Evolutionary conservation across 2,113 vertebrate species (phyloP).

Genomic region (Ivindomyrus marchei): DNA sequence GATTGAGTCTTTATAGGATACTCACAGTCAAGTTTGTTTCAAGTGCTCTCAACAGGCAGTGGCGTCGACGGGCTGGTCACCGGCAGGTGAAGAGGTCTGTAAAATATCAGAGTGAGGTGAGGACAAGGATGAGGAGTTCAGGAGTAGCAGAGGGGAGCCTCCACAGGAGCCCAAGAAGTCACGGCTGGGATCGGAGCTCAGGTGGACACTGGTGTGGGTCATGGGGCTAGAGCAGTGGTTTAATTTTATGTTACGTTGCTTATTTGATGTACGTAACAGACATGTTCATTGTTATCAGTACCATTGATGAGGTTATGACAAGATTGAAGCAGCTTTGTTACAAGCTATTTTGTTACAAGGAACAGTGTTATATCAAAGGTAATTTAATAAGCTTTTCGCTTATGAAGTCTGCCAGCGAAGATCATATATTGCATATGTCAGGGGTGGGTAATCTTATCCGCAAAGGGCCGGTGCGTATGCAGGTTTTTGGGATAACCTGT

Average conservation of each 20-base stretch:
- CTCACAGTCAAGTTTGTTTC: constrained; percentile 28
- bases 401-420: background rate
- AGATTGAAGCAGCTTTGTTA: background rate
- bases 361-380: background rate
- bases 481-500: too few species aligned
- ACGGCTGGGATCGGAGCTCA: background rate
- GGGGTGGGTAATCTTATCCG: too few species aligned
- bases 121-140: background rate
- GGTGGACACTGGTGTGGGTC: background rate
- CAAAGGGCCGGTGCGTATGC: too few species aligned
- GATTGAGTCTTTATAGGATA: background rate
- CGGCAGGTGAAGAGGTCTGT: background rate
- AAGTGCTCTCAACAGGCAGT: background rate
- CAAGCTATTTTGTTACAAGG: background rate
- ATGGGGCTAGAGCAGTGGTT: background rate
- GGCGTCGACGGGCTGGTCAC: constrained; percentile 13
- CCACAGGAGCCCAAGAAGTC: background rate
- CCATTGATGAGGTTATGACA: background rate
- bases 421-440: background rate
- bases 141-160: background rate
- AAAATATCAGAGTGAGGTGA: background rate
- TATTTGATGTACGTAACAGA: background rate
- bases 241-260: background rate
- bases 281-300: background rate
- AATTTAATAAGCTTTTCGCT: background rate